Evolutionary conservation across 2,888 invertebrate species (phyloP).

Genomic region (Oligia fasciuncula): DNA sequence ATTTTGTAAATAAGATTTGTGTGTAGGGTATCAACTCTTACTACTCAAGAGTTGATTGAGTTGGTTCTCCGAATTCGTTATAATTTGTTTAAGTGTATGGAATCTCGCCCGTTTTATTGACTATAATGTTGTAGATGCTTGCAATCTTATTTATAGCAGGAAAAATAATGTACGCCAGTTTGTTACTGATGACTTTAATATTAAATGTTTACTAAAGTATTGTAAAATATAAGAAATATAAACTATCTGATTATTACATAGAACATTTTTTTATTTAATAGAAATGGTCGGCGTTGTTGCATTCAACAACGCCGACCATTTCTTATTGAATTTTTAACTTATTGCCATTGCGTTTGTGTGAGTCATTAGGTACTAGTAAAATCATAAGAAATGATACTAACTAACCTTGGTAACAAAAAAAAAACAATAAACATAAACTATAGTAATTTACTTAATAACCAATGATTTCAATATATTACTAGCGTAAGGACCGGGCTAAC

Average conservation of each 20-base stretch:
- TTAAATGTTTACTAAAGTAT: slow-evolving; percentile 29
- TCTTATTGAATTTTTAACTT: no score
- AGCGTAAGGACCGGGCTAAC: no score
- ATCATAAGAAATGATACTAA: no score
- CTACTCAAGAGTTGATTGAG: background rate
- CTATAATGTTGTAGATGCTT: slow-evolving; percentile 19
- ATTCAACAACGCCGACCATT: no score
- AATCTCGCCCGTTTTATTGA: slow-evolving; percentile 54
- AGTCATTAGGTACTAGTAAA: background rate
- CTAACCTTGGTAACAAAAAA: no score
- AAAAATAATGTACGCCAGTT: slow-evolving; percentile 43
- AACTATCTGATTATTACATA: slow-evolving; percentile 50
- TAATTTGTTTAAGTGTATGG: slow-evolving; percentile 38
- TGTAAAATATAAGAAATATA: slow-evolving; percentile 53
- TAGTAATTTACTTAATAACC: no score
- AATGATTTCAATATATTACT: no score
- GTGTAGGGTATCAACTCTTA: slow-evolving; percentile 15
- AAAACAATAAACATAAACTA: no score
- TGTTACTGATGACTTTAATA: slow-evolving; percentile 50
- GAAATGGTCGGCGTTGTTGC: background rate
- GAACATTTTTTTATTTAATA: slow-evolving; percentile 2
- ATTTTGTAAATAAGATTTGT: slow-evolving; percentile 31
- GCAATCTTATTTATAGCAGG: slow-evolving; percentile 19
- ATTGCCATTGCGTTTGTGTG: background rate
- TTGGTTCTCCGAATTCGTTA: slow-evolving; percentile 40